phyloP scores from a whole-genome alignment of 2,113 vertebrate species.

The Mus spicilegus region DNA sequence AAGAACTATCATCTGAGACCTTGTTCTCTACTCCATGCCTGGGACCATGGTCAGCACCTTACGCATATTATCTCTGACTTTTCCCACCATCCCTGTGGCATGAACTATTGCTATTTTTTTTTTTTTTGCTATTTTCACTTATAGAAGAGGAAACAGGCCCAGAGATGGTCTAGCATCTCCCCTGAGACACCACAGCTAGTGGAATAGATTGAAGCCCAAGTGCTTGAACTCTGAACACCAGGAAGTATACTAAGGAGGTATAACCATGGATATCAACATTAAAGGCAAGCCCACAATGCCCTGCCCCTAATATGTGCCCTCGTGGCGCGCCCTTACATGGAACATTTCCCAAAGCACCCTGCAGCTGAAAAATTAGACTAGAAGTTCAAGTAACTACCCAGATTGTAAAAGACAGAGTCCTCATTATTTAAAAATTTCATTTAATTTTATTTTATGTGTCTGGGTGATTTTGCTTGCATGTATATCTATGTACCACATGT shows the following conservation, averaged over 20 bases:
- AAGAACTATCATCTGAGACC: neutral
- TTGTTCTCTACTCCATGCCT: neutral
- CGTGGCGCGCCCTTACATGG: too few relatives aligned
- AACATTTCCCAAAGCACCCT: neutral
- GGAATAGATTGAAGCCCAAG: neutral
- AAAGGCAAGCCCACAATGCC: neutral
- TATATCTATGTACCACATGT: neutral
- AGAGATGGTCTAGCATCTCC: neutral
- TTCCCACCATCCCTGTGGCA: neutral
- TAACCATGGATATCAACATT: too few relatives aligned
- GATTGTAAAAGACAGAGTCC: neutral
- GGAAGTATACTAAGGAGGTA: neutral
- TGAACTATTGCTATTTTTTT: neutral
- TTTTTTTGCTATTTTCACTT: conserved; percentile 33
- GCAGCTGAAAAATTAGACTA: neutral
- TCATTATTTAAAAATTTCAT: neutral
- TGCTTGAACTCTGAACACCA: neutral
- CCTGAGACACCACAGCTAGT: neutral
- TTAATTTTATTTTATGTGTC: neutral
- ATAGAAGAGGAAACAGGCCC: neutral
- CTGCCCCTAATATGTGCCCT: neutral
- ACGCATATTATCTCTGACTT: neutral
- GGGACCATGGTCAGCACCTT: neutral
- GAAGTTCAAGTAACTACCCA: neutral
- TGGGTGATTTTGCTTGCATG: neutral